Base-by-base conservation (phyloP, 2,113 vertebrate genomes). In the Galbula dea region DNA sequence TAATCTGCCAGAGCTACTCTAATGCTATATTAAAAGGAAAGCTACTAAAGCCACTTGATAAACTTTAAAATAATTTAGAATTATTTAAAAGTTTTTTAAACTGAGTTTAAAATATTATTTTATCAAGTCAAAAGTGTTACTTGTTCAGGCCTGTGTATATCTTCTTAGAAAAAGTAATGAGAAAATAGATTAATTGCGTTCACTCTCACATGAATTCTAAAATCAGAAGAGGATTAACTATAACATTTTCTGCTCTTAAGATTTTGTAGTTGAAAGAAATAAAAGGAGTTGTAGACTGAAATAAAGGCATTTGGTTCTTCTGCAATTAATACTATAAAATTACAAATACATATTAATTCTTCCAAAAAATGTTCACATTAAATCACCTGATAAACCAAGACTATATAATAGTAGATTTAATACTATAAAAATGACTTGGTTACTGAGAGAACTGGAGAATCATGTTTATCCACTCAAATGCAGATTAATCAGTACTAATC, bases 121-220 rank as follows among this genome's bases (percentile, higher is more conserved):
- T 80, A 61, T 69, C 11, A n/a, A 66, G 66, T 41, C 59, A 82
- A 65, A 59, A 15, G 23, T 91, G 23, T 39, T 83, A 48, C 48
- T 85, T 90, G 17, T 62, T 91, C 86, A 79, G 86, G 76, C 8
- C 41, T 81, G 26, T 84, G 58, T 58, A 91, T 81, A 79, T 84
- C 83, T 94, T 89, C 59, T 87, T 48, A 68, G 29, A 26, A 82
- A 82, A 90, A 58, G 49, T 68, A 84, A 85, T 67, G 46, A 45
- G 59, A 85, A 91, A 86, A 80, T 76, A 21, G 30, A 95, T 81
- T 80, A 93, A 88, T 94, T 92, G 52, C 55, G 69, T 94, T 93
- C 48, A 89, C 55, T 83, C 46, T 83, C 82, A 85, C 45, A 67
- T 72, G 89, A 61, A 55, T 92, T 93, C 84, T 68, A 39, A 90